phyloP scores from a whole-genome alignment of 2,113 vertebrate species.

The Pelvicachromis taeniatus region DNA sequence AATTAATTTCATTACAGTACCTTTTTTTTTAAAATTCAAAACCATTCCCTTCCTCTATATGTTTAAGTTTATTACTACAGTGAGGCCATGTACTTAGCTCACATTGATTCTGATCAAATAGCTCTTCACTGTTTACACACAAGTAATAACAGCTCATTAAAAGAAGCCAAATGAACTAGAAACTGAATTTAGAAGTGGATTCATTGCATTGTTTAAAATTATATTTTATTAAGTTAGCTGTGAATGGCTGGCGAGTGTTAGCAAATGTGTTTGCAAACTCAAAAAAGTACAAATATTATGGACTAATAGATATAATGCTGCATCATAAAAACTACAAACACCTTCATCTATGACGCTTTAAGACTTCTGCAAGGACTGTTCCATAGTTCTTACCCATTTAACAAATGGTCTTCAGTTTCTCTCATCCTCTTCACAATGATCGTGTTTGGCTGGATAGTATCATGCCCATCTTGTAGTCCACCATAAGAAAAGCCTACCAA shows the following conservation, averaged over 20 bases:
- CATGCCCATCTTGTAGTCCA: background rate
- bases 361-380: background rate
- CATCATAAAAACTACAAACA: background rate
- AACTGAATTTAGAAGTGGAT: background rate
- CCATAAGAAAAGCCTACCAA: background rate
- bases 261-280: background rate
- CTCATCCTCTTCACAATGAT: background rate
- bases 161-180: background rate
- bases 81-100: background rate
- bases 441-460: background rate
- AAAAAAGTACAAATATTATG: background rate
- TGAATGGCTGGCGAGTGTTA: background rate
- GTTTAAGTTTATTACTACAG: background rate
- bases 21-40: background rate
- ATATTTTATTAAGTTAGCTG: background rate
- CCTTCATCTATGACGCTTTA: background rate
- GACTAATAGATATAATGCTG: background rate
- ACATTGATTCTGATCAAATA: background rate
- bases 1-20: background rate
- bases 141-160: background rate
- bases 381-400: constrained; percentile 3
- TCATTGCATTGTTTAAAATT: background rate
- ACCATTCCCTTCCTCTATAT: background rate
- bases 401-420: background rate
- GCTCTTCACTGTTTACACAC: background rate